Evolutionary conservation across 2,113 vertebrate species (phyloP).

Genomic region (Hiodon tergisus): DNA sequence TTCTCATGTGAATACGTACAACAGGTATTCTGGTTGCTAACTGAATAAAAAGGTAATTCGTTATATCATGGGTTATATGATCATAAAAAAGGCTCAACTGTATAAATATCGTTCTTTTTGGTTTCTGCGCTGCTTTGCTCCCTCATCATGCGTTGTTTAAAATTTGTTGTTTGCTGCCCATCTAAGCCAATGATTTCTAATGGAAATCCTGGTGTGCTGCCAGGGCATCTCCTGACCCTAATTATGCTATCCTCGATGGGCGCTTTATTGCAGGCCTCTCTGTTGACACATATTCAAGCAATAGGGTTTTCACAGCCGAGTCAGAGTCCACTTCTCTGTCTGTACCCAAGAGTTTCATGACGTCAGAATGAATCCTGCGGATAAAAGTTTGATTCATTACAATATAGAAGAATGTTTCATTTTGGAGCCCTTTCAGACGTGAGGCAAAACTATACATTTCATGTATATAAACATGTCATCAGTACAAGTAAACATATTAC

Average conservation of each 20-base stretch:
- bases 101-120: too few relatives aligned
- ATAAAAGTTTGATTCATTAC: constrained; percentile 4
- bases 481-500: neutral
- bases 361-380: neutral
- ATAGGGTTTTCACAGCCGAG: neutral
- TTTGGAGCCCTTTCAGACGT: neutral
- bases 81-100: too few relatives aligned
- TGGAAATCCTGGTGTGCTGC: constrained; percentile 21
- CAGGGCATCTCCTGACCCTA: constrained; percentile 8
- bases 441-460: neutral
- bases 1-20: too few relatives aligned
- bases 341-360: neutral
- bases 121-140: too few relatives aligned
- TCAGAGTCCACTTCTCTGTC: neutral
- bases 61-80: too few relatives aligned
- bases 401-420: neutral
- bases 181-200: constrained; percentile 11
- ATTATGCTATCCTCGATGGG: constrained; percentile 2
- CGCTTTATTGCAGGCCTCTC: neutral
- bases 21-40: too few relatives aligned
- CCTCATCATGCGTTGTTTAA: too few relatives aligned
- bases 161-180: neutral
- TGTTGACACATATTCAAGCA: neutral
- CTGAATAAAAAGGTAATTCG: too few relatives aligned
- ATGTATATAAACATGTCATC: neutral